Percentiles rank a stretch among this genome's conserved stretches.
Conservation (phyloP, 2,888 invertebrate species). For the Chydorus sphaericus region DNA sequence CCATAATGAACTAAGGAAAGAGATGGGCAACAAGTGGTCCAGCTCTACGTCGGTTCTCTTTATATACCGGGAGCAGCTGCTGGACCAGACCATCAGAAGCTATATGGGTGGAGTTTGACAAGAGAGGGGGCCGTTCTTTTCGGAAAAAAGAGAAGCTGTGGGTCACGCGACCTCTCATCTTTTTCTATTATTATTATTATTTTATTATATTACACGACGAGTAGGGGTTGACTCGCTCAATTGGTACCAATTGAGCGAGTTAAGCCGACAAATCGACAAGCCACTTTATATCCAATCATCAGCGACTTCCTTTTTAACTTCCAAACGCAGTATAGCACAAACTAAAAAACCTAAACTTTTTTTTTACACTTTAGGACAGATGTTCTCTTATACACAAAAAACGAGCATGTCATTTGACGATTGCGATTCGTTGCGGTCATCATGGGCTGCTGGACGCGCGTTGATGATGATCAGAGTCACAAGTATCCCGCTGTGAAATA, state of each 20-base stretch:
- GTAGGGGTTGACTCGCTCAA: no score
- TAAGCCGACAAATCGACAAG: constrained; percentile 9
- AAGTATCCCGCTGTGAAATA: no score
- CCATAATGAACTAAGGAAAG: neutral
- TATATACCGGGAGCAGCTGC: constrained; percentile 2
- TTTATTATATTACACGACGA: constrained; percentile 1
- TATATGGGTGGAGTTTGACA: no score
- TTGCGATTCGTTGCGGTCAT: constrained; percentile 5
- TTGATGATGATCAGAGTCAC: no score
- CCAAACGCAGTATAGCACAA: no score
- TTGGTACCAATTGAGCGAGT: constrained; percentile 25
- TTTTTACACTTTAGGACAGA: no score
- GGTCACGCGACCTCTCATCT: constrained; percentile 5
- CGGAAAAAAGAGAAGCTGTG: constrained; percentile 2
- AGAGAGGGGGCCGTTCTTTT: constrained; percentile 6
- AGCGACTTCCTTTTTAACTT: constrained; percentile 11
- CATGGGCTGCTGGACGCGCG: no score
- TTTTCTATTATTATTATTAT: no score
- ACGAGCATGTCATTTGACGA: neutral
- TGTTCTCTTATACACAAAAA: neutral
- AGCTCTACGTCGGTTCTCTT: neutral
- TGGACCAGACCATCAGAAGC: no score
- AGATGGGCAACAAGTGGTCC: neutral
- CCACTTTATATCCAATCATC: constrained; percentile 10
- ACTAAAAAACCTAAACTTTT: no score